Base-by-base conservation (phyloP, 2,888 invertebrate genomes). In the Sarcophaga carnaria region DNA sequence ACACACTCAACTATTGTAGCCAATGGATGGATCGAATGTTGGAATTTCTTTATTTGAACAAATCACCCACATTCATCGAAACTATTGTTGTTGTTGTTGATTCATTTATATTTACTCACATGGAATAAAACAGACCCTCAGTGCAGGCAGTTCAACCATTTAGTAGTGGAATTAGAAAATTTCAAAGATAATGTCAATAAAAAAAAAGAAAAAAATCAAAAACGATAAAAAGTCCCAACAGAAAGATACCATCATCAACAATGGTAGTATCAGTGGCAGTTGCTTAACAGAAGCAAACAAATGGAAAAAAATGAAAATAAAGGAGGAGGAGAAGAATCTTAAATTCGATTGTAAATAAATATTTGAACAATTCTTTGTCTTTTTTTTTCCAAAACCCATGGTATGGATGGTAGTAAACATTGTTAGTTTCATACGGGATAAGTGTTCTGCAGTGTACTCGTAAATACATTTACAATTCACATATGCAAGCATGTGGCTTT, bases 341-440 rank as follows among this genome's bases (percentile, higher is more conserved):
- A 67, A 66, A 81, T 81, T 81, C 77, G 78, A 84, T 84, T 87
- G 87, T 84, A 81, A 84, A 87, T 84, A 87, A 87, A 87, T 87
- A 87, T 87, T 87, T 87, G 84, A 83, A 71, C 80, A 86, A 83
- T 79, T 79, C 79, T 78, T 75, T 69, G 67, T 62, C 45, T 80
- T 74, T 45, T 74, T 45, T 74, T 27, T 62, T 2, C 12, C 54
- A 14, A 12, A 49, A 14, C 49, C 54, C 12, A 54, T 54, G 14
- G 54, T 54, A 25, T 63, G 60, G 4, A 14, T 62, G 54, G 54
- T 54, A 54, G 54, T 12, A 54, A 59, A 59, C 14, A 59, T 17
- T 59, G 8, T 37, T 45, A n/a, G 12, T 4, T 37, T 17, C 17
- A 45, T 63, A 47, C 62, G 69, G 22, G 62, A 20, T 20, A 8